Conservation (phyloP, 2,888 invertebrate species). For the Protonemura montana region DNA sequence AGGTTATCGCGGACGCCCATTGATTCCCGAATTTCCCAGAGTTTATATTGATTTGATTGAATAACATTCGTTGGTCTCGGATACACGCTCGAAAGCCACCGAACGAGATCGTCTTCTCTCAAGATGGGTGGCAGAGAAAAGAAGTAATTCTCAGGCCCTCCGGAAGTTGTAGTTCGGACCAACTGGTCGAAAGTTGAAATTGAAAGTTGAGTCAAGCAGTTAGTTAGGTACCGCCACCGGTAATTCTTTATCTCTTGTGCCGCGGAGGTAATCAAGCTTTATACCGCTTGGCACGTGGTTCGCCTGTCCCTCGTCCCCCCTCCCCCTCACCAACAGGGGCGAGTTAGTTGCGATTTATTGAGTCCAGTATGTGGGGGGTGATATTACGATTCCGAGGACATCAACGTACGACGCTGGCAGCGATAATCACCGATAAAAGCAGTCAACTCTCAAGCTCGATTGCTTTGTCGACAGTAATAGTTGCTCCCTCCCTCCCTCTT, state of each 20-base stretch:
- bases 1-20: not conserved
- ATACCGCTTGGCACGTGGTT: not conserved
- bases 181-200: not conserved
- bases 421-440: conserved; percentile 12
- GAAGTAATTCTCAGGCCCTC: not conserved
- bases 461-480: not conserved
- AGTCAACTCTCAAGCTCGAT: not conserved
- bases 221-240: not conserved
- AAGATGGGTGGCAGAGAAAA: not conserved
- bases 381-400: not conserved
- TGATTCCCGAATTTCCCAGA: conserved; percentile 7
- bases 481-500: too few species aligned
- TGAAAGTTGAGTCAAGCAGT: not conserved
- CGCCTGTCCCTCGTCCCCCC: not conserved
- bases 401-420: not conserved
- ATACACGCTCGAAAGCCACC: not conserved
- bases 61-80: not conserved
- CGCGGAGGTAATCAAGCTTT: not conserved
- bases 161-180: not conserved
- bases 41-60: conserved; percentile 12
- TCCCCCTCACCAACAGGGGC: not conserved
- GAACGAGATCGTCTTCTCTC: not conserved
- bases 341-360: not conserved
- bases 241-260: not conserved
- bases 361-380: not conserved